A percentile compares a stretch with the other conserved stretches of the same genome.
Conservation (phyloP, 1,140 invertebrate genomes). For the Adoxophyes honmai region DNA sequence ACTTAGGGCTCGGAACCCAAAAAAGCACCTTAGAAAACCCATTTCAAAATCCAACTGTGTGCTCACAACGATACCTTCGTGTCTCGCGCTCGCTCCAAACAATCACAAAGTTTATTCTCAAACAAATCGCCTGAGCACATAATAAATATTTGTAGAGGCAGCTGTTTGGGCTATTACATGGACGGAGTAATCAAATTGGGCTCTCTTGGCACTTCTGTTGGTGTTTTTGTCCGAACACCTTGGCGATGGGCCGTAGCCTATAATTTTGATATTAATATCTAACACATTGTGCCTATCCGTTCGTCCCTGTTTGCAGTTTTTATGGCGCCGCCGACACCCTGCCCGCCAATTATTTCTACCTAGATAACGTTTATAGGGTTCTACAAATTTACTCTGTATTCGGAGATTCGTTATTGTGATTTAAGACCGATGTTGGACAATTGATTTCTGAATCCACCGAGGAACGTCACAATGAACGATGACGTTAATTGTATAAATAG, state of each 20-base stretch:
- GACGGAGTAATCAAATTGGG: slow-evolving; percentile 61
- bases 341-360: slow-evolving; percentile 49
- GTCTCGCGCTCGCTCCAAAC: background rate
- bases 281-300: slow-evolving; percentile 70
- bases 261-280: slow-evolving; percentile 74
- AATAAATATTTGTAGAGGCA: slow-evolving; percentile 73
- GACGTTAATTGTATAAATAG: too few species aligned
- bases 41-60: too few species aligned
- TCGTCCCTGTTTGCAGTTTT: slow-evolving; percentile 50
- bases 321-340: slow-evolving; percentile 45
- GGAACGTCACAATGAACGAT: too few species aligned
- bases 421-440: too few species aligned
- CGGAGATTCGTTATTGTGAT: too few species aligned
- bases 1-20: too few species aligned
- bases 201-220: slow-evolving; percentile 67
- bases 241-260: slow-evolving; percentile 50
- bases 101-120: slow-evolving; percentile 9
- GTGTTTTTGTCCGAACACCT: slow-evolving; percentile 64
- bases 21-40: too few species aligned
- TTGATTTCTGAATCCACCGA: too few species aligned
- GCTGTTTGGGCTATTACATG: slow-evolving; percentile 58
- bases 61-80: background rate
- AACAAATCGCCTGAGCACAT: slow-evolving; percentile 37
- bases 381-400: background rate
- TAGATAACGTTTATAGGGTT: slow-evolving; percentile 31